phyloP scores from a whole-genome alignment of 2,888 invertebrate species.

The Trypoxylon attenuatum region DNA sequence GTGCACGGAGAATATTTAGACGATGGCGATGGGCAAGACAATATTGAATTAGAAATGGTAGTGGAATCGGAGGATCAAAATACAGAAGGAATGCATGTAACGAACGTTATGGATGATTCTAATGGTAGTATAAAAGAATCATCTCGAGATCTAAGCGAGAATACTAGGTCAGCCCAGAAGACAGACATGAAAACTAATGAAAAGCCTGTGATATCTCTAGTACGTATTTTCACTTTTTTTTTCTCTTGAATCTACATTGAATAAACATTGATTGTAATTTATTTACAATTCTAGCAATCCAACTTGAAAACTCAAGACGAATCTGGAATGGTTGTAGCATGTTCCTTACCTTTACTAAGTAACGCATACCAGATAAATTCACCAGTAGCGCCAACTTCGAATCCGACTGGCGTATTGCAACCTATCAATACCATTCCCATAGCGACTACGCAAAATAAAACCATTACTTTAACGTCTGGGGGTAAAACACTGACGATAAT shows the following conservation, averaged over 20 bases:
- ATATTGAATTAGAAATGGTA: conserved; percentile 66
- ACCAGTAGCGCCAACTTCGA: conserved; percentile 14
- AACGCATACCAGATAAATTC: conserved; percentile 47
- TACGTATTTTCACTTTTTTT: conserved; percentile 5
- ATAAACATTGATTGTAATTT: background rate
- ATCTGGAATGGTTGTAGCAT: conserved; percentile 34
- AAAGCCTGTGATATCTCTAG: conserved; percentile 38
- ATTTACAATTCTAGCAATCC: conserved; percentile 22
- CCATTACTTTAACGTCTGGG: conserved; percentile 59
- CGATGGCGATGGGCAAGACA: conserved; percentile 51
- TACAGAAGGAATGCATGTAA: conserved; percentile 29
- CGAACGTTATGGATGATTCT: conserved; percentile 38
- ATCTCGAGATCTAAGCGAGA: conserved; percentile 28
- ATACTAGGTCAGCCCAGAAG: conserved; percentile 19
- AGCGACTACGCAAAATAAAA: conserved; percentile 54
- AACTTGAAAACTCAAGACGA: conserved; percentile 28
- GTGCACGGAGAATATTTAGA: conserved; percentile 66
- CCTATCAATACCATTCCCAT: conserved; percentile 56
- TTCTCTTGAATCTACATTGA: too few relatives aligned
- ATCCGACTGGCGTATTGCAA: conserved; percentile 37
- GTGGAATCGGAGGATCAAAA: conserved; percentile 55
- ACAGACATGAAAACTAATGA: conserved; percentile 26
- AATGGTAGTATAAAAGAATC: conserved; percentile 36
- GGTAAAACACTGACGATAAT: conserved; percentile 62
- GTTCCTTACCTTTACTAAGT: conserved; percentile 39